Evolutionary conservation across 2,888 invertebrate genomes (phyloP), one percentile per base, ranked within the genome.

Genomic region (Melinopterus prodromus): DNA sequence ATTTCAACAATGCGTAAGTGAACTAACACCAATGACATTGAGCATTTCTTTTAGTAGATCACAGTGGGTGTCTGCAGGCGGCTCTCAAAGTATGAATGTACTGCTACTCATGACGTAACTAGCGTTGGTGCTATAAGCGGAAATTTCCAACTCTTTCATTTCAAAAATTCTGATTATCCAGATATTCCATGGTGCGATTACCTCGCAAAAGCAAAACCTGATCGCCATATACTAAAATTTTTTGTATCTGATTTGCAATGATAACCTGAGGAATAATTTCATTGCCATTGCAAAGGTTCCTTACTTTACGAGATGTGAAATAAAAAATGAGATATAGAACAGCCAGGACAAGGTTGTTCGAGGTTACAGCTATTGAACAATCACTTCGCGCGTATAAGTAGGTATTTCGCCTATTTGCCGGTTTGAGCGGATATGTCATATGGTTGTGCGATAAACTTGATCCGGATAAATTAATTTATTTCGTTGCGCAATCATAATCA

Each of bases 21-120:
- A 53, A 53, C 53, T 53, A 53, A 53, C 53, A 53, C 53, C 53
- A 53, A 53, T 53, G 53, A 53, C 53, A 53, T 53, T 53, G 53
- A 53, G 53, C 9, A 9, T 53, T 53, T 53, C 53, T 53, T 53
- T 53, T 7, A 12, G 53, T 53, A 53, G 7, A 53, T 7, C 53
- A 53, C 53, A 53, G 53, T 53, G 53, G 53, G 53, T 53, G 53
- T 53, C 53, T 12, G 53, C 53, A 53, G 53, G 53, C 53, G 12
- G 53, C 53, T 26, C 26, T 26, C 26, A 12, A 53, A 53, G 53
- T 53, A 53, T 53, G 53, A 53, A 53, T 53, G 53, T 53, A 53
- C 12, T 53, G 53, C 26, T 26, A 26, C 26, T 26, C 26, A 26
- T 53, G 53, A 53, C 12, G 53, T 53, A 53, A 53, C 9, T 12